Percentiles rank a stretch among this genome's conserved stretches.
Conservation (phyloP, 2,113 vertebrate species). For the Amia ocellicauda region DNA sequence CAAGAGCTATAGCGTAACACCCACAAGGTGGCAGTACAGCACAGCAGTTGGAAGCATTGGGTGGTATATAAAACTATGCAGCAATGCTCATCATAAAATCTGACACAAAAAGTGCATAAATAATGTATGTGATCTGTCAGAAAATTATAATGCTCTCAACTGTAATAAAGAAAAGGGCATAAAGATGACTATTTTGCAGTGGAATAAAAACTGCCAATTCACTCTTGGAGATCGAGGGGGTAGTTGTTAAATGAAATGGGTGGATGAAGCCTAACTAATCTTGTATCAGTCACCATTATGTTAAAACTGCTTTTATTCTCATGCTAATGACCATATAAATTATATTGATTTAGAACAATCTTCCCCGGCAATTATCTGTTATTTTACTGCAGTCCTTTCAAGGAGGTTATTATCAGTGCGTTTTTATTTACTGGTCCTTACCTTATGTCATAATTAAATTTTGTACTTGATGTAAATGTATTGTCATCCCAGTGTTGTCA, state of each 20-base stretch:
- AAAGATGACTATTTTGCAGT: slow-evolving; percentile 48
- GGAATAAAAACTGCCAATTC: slow-evolving; percentile 22
- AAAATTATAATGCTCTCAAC: slow-evolving; percentile 42
- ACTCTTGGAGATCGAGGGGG: slow-evolving; percentile 1
- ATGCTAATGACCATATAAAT: slow-evolving; percentile 1
- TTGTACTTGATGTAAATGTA: no score
- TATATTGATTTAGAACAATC: background rate
- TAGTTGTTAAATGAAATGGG: slow-evolving; percentile 14
- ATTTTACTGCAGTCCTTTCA: no score
- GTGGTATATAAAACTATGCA: background rate
- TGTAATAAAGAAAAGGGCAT: slow-evolving; percentile 39
- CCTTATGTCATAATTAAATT: no score
- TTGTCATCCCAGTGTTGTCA: no score
- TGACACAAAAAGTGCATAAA: slow-evolving; percentile 35
- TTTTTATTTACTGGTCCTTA: no score
- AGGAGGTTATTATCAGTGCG: no score
- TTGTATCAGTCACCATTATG: background rate
- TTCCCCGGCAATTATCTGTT: background rate
- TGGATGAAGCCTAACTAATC: slow-evolving; percentile 11
- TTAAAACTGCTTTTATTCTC: background rate
- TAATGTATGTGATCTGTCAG: slow-evolving; percentile 61
- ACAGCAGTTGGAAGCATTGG: background rate
- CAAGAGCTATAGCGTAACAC: no score
- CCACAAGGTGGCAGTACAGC: slow-evolving; percentile 59
- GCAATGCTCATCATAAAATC: slow-evolving; percentile 30